Percentiles rank a stretch among this genome's conserved stretches.
These are phyloP conservation scores for Sphecodes monilicornis DNA, from an alignment of 2,888 invertebrate species.

Conservation along the genomic window DNA sequence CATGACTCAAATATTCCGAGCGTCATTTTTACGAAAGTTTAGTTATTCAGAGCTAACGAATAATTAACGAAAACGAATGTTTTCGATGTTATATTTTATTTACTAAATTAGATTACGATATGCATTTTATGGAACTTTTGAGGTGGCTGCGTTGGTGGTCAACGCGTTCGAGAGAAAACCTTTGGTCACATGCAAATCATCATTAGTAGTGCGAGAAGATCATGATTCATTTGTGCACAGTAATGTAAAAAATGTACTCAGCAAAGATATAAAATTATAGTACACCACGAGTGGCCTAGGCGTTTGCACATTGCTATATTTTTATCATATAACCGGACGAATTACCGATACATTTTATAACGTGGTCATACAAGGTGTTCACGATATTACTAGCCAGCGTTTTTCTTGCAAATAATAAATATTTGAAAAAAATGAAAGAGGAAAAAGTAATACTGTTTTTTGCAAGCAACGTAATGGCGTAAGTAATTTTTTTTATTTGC, in stretches of 20 bases:
- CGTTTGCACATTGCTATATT: not conserved
- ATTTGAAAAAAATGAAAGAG: too few relatives aligned
- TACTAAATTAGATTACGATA: not conserved
- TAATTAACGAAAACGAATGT: too few relatives aligned
- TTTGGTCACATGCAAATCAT: too few relatives aligned
- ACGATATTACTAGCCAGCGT: too few relatives aligned
- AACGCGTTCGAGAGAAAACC: not conserved
- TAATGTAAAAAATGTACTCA: not conserved
- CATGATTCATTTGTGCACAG: not conserved
- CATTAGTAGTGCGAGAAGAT: not conserved
- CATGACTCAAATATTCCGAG: too few relatives aligned
- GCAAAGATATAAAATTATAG: not conserved
- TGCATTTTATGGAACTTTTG: not conserved
- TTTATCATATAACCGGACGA: not conserved
- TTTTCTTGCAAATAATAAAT: too few relatives aligned
- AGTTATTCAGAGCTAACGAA: too few relatives aligned
- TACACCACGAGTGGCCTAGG: not conserved
- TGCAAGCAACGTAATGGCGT: too few relatives aligned
- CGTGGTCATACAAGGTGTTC: not conserved
- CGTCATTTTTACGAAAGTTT: too few relatives aligned
- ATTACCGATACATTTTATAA: not conserved
- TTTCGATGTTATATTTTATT: too few relatives aligned
- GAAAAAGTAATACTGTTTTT: too few relatives aligned
- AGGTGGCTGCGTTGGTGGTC: not conserved
- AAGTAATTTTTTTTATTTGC: too few relatives aligned